phyloP scores from a whole-genome alignment of 2,888 invertebrate genomes.

The Folsomia manolachei region DNA sequence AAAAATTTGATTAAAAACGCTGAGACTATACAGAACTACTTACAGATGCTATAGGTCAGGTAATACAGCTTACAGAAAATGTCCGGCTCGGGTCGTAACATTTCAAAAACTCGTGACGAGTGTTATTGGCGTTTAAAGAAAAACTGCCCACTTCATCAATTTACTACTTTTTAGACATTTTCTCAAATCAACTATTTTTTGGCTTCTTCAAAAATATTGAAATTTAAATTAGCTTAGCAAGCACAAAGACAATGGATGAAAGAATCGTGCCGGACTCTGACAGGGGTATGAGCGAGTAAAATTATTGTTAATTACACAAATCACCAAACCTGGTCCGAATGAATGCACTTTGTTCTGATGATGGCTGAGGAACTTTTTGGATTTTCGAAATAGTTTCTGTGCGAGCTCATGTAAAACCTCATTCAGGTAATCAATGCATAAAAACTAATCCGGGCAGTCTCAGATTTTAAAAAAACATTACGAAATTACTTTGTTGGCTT shows the following conservation, averaged over 20 bases:
- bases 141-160: slow-evolving; percentile 8
- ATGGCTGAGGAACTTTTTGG: no score
- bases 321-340: slow-evolving; percentile 4
- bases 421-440: background rate
- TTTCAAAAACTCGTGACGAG: slow-evolving; percentile 20
- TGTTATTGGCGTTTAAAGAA: slow-evolving; percentile 2
- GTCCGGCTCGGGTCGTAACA: no score
- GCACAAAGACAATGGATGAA: background rate
- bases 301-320: slow-evolving; percentile 21
- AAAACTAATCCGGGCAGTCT: slow-evolving; percentile 12
- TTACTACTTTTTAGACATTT: background rate
- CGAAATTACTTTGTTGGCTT: no score
- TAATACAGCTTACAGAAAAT: background rate
- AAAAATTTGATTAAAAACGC: background rate
- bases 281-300: slow-evolving; percentile 3
- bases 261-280: slow-evolving; percentile 16
- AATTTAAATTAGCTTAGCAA: no score
- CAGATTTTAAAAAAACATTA: background rate
- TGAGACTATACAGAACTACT: no score
- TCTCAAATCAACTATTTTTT: no score
- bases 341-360: no score
- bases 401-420: background rate
- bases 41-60: no score
- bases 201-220: no score
- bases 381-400: no score